A percentile compares a stretch with the other conserved stretches of the same genome.
phyloP scores from a whole-genome alignment of 35 echinoderm and acorn worm species.

The Anneissia japonica region DNA sequence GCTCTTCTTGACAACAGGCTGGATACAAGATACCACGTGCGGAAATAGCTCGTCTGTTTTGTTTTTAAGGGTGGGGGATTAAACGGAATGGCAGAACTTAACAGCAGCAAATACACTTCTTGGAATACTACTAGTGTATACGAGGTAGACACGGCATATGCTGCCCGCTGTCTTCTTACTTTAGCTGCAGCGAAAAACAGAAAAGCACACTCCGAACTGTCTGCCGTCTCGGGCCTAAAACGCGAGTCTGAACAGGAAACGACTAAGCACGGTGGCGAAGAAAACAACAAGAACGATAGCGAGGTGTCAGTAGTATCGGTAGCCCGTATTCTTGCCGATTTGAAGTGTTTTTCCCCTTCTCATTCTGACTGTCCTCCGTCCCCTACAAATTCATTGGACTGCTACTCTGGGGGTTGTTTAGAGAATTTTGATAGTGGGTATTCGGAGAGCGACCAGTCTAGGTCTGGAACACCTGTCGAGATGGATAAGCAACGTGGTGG shows the following conservation, averaged over 20 bases:
- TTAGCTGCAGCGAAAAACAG: not conserved
- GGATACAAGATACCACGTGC: not conserved
- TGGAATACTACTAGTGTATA: not conserved
- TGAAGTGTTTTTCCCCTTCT: slow-evolving; percentile 76
- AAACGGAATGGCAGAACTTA: not conserved
- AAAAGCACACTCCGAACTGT: not conserved
- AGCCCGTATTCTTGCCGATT: slow-evolving; percentile 85
- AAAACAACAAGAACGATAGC: not conserved
- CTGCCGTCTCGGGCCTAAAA: not conserved
- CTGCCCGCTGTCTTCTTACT: not conserved
- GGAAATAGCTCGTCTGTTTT: not conserved
- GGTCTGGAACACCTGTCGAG: slow-evolving; percentile 11
- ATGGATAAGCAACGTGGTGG: not conserved
- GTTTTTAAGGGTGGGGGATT: not conserved
- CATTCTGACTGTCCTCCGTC: slow-evolving; percentile 54
- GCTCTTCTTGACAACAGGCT: not conserved
- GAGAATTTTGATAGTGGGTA: slow-evolving; percentile 9
- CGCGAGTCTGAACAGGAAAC: not conserved
- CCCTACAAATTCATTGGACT: slow-evolving; percentile 1
- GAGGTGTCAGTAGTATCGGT: slow-evolving; percentile 14
- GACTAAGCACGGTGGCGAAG: not conserved
- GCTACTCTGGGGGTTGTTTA: slow-evolving; percentile 1
- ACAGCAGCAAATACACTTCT: not conserved
- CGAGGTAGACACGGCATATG: not conserved
- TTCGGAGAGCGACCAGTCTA: slow-evolving; percentile 15